Conservation (phyloP, 2,113 vertebrate genomes). For the Pluvialis apricaria region DNA sequence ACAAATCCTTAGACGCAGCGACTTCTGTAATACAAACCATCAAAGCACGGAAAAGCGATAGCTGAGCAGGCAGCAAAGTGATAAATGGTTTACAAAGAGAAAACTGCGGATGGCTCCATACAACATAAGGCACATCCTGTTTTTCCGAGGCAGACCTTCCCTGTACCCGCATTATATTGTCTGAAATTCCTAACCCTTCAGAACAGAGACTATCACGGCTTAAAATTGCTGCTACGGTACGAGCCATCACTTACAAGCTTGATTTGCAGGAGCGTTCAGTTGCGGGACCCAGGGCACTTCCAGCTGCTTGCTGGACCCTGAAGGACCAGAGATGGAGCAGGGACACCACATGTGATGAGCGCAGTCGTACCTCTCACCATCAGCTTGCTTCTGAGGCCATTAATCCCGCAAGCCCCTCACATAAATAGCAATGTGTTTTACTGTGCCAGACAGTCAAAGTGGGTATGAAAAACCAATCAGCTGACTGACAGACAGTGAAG, state of each 20-base stretch:
- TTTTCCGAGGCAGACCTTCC: not conserved
- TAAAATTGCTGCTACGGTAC: not conserved
- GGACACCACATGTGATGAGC: not conserved
- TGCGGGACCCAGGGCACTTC: not conserved
- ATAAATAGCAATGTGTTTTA: not conserved
- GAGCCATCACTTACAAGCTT: not conserved
- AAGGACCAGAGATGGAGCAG: not conserved
- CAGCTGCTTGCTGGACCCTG: not conserved
- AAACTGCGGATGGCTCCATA: not conserved
- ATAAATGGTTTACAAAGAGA: not conserved
- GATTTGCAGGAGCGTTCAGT: not conserved
- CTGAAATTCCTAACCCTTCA: not conserved
- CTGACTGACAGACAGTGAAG: not conserved
- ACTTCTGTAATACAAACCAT: not conserved
- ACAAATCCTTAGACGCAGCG: not conserved
- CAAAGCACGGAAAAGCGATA: not conserved
- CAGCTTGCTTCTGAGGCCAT: not conserved
- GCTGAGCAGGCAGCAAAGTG: not conserved
- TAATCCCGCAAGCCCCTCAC: not conserved
- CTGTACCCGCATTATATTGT: accelerated
- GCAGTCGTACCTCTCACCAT: not conserved
- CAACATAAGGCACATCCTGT: not conserved
- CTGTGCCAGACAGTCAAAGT: not conserved
- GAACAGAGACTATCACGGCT: not conserved
- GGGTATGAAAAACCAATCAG: not conserved